Evolutionary conservation across 2,888 invertebrate genomes (phyloP).

Genomic region (Cosmia trapezina): DNA sequence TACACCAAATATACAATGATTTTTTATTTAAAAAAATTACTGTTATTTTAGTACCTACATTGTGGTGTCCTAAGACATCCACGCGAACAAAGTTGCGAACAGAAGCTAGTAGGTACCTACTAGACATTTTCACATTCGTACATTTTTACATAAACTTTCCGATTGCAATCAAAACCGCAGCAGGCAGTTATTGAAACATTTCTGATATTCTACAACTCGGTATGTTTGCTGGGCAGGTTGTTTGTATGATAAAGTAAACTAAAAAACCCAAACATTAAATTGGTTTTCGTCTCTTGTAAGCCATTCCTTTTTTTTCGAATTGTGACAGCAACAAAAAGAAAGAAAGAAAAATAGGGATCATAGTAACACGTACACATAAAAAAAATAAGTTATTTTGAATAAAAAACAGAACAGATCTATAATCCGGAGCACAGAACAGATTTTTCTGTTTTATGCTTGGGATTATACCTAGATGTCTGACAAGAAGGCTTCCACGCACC

Average conservation of each 20-base stretch:
- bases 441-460: no score
- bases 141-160: slow-evolving; percentile 10
- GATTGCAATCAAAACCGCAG: slow-evolving; percentile 13
- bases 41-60: no score
- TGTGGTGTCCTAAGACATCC: no score
- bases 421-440: neutral
- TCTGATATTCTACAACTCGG: neutral
- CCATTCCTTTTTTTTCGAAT: neutral
- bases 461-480: neutral
- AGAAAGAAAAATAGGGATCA: no score
- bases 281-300: neutral
- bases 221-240: neutral
- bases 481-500: neutral
- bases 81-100: no score
- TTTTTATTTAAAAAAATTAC: no score
- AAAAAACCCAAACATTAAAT: neutral
- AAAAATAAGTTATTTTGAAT: neutral
- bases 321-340: no score
- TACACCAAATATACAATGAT: no score
- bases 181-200: slow-evolving; percentile 13
- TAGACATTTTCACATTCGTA: neutral
- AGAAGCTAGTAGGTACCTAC: no score
- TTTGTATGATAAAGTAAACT: neutral
- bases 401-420: neutral
- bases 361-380: neutral